These are phyloP conservation scores for Andricus curvator DNA, from an alignment of 2,888 invertebrate genomes.

Conservation along the genomic window DNA sequence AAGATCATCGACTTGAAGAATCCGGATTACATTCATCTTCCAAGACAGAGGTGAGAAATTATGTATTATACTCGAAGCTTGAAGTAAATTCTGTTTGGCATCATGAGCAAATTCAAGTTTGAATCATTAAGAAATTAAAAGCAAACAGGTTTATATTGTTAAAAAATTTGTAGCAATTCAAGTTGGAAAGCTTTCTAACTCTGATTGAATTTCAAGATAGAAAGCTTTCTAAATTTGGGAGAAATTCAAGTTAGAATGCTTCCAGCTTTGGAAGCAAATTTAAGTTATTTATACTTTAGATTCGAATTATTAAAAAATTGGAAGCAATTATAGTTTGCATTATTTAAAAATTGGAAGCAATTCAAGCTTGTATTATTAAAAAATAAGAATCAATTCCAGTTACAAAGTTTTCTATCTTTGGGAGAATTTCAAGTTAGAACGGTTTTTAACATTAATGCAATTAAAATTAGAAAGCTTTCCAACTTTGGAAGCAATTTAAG, in stretches of 20 bases:
- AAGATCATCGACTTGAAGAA: slow-evolving; percentile 7
- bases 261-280: background rate
- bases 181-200: background rate
- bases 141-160: background rate
- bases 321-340: background rate
- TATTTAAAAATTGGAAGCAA: too few relatives aligned
- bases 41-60: background rate
- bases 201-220: too few relatives aligned
- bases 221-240: too few relatives aligned
- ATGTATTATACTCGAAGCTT: slow-evolving; percentile 17
- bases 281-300: too few relatives aligned
- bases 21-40: background rate
- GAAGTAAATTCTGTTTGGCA: slow-evolving; percentile 40
- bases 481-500: background rate
- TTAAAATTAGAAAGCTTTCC: background rate
- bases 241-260: background rate
- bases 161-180: background rate
- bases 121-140: background rate
- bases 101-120: slow-evolving; percentile 44
- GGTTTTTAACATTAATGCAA: too few relatives aligned
- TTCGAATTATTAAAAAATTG: background rate
- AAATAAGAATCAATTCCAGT: too few relatives aligned
- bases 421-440: too few relatives aligned
- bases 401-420: too few relatives aligned
- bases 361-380: too few relatives aligned